Evolutionary conservation across 2,113 vertebrate genomes (phyloP), one percentile per base, ranked within the genome.

Genomic region (Cryptomyrus ogoouensis): DNA sequence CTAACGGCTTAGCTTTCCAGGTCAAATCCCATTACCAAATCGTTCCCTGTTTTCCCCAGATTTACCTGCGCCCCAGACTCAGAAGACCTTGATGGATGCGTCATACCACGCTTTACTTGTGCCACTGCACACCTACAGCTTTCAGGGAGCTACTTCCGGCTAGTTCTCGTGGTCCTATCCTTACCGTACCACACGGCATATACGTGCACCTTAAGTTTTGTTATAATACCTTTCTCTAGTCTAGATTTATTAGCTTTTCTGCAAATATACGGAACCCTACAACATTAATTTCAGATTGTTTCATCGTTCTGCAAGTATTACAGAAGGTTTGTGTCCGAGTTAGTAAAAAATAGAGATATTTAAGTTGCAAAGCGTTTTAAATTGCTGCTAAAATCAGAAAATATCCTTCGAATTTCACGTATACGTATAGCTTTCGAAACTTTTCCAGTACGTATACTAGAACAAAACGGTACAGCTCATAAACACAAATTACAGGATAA

Each of bases 21-120:
- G 46, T 84, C 2, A 83, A 83, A 83, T n/a, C 80, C 80, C 19
- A 83, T 47, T 42, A 46, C 39, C 1, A 83, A 47, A 83, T 10
- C 17, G 15, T 35, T 12, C 39, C 42, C 83, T 8, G 4, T 52
- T 87, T 50, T 31, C 1, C 24, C 42, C 8, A 49, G 15, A 3
- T 53, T 46, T 90, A 91, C 90, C 89, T 91, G 90, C 46, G 86
- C 90, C 35, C 85, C 90, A 24, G 86, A 90, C 31, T 91, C 90
- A 17, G 89, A 58, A 88, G 91, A 53, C 31, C 46, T 74, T 89
- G 53, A 83, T 74, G 5, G 89, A 35, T 58, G 87, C 19, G 44
- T 44, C 70, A 88, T 88, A 19, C 21, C 52, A 13, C 44, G 19
- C 7, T 83, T 31, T 17, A 27, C 19, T 42, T 42, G 27, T 52